Percentiles rank a stretch among this genome's conserved stretches.
Conservation (phyloP, 1,140 invertebrate genomes). For the Papilio helenus region DNA sequence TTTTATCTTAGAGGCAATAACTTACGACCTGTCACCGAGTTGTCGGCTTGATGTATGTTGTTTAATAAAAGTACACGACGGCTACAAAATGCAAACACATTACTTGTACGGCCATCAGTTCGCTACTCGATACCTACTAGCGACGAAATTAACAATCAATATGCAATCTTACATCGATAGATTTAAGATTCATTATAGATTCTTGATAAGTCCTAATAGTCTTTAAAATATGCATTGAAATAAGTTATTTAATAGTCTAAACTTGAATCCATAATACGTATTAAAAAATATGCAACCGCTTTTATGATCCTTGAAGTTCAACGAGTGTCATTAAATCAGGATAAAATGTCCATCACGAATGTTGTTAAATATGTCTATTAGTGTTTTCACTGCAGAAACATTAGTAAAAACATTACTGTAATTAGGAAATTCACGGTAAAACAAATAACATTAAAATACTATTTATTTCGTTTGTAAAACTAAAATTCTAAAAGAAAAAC, state of each 20-base stretch:
- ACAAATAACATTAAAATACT: neutral
- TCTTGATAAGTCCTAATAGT: neutral
- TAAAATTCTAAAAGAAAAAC: neutral
- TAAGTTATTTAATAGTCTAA: neutral
- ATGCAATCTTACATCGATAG: slow-evolving; percentile 21
- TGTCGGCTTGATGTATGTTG: slow-evolving; percentile 36
- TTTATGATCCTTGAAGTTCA: neutral
- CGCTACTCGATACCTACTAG: neutral
- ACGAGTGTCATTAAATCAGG: neutral
- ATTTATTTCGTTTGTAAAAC: neutral
- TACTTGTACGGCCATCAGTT: neutral
- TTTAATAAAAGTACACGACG: slow-evolving; percentile 29
- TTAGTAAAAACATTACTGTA: too few relatives aligned
- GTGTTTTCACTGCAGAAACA: neutral
- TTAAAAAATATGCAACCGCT: neutral
- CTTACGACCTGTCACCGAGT: slow-evolving; percentile 26
- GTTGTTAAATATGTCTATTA: too few relatives aligned
- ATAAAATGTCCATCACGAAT: neutral
- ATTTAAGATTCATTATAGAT: slow-evolving; percentile 22
- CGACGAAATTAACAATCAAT: slow-evolving; percentile 38
- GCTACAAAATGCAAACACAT: slow-evolving; percentile 5
- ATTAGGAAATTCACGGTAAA: too few relatives aligned
- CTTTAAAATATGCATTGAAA: neutral
- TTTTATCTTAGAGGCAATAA: slow-evolving; percentile 28
- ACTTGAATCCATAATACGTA: neutral